phyloP scores from a whole-genome alignment of 1,140 invertebrate species.

The Luehdorfia chinensis region DNA sequence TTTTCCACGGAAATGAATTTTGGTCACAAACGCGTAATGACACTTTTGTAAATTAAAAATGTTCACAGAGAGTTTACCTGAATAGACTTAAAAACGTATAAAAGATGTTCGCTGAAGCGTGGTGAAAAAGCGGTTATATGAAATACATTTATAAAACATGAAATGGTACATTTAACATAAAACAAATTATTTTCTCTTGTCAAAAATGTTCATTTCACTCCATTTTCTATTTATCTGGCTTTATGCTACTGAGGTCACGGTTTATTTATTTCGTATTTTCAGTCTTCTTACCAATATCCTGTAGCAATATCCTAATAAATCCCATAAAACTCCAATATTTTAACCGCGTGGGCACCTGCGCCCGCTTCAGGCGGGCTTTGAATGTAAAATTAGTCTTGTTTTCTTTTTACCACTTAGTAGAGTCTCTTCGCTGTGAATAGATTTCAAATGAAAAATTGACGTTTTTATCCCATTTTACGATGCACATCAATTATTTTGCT shows the following conservation, averaged over 20 bases:
- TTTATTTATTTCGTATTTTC: constrained; percentile 45
- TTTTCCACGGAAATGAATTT: constrained; percentile 70
- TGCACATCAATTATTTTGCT: constrained; percentile 28
- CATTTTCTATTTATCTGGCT: constrained; percentile 26
- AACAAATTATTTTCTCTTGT: neutral
- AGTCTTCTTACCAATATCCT: constrained; percentile 59
- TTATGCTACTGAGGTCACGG: constrained; percentile 15
- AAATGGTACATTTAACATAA: constrained; percentile 6
- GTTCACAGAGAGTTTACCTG: constrained; percentile 25
- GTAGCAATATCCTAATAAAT: constrained; percentile 73
- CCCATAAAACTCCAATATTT: constrained; percentile 73
- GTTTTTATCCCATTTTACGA: constrained; percentile 44
- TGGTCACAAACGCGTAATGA: constrained; percentile 27
- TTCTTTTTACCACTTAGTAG: constrained; percentile 71
- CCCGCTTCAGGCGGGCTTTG: constrained; percentile 60
- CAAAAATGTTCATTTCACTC: constrained; percentile 12
- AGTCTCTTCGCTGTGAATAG: constrained; percentile 55
- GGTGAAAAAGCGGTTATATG: neutral
- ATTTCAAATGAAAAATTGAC: constrained; percentile 60
- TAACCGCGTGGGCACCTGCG: constrained; percentile 66
- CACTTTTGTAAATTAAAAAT: constrained; percentile 46
- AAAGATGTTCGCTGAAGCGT: constrained; percentile 5
- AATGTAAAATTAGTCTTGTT: constrained; percentile 74
- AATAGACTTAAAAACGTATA: neutral
- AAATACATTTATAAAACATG: constrained; percentile 6